These are phyloP conservation scores for Agrochola circellaris DNA, from an alignment of 2,888 invertebrate species.

Conservation along the genomic window DNA sequence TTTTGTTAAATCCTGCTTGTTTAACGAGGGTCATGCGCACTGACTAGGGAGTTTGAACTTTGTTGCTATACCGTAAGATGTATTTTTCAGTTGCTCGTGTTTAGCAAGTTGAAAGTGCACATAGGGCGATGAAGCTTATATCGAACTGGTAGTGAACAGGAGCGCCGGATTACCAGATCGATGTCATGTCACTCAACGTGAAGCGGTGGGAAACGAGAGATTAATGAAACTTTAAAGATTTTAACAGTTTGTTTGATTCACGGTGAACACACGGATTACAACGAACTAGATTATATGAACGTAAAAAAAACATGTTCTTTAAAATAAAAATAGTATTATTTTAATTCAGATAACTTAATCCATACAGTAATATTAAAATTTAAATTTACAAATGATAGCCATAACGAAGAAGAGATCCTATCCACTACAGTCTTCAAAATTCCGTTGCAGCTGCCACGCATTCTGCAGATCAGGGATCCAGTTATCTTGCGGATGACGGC, in stretches of 20 bases:
- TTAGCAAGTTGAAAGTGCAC: slow-evolving; percentile 40
- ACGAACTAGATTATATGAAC: background rate
- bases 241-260: slow-evolving; percentile 28
- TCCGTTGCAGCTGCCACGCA: no score
- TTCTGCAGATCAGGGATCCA: no score
- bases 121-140: slow-evolving; percentile 63
- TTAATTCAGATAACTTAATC: no score
- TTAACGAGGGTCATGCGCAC: slow-evolving; percentile 47
- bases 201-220: slow-evolving; percentile 69
- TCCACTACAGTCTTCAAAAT: no score
- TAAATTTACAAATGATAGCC: no score
- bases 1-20: slow-evolving; percentile 73
- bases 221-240: slow-evolving; percentile 50
- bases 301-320: background rate
- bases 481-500: no score
- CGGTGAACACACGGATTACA: slow-evolving; percentile 53
- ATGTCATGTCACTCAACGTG: slow-evolving; percentile 74
- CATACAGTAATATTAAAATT: no score
- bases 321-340: no score
- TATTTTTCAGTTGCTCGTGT: slow-evolving; percentile 17
- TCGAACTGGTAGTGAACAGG: slow-evolving; percentile 61
- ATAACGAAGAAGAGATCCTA: no score
- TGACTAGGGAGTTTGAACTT: slow-evolving; percentile 4
- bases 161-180: slow-evolving; percentile 80
- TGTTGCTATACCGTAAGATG: background rate